Evolutionary conservation across 2,888 invertebrate genomes (phyloP).

Genomic region (Lacanobia oleracea): DNA sequence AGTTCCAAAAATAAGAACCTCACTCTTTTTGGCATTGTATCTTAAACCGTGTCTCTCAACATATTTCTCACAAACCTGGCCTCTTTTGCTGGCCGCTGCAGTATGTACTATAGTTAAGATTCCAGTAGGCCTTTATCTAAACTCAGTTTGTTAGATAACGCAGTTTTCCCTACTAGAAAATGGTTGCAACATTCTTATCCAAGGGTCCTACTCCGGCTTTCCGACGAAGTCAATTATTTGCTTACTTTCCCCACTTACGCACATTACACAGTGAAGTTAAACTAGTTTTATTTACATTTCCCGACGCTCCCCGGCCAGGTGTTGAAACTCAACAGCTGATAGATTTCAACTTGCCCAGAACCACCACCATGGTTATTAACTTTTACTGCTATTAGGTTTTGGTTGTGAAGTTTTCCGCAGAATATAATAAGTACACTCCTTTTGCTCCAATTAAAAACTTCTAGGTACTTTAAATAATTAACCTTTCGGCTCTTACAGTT

Average conservation of each 20-base stretch:
- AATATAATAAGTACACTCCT: neutral
- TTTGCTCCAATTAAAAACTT: neutral
- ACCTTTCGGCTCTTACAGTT: too few relatives aligned
- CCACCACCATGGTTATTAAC: conserved; percentile 5
- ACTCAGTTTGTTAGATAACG: neutral
- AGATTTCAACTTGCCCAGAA: conserved; percentile 25
- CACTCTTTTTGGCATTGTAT: too few relatives aligned
- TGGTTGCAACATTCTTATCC: conserved; percentile 19
- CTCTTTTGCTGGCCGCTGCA: too few relatives aligned
- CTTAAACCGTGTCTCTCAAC: too few relatives aligned
- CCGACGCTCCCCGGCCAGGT: conserved; percentile 41
- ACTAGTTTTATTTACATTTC: conserved; percentile 60
- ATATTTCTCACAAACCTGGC: too few relatives aligned
- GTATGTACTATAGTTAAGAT: too few relatives aligned
- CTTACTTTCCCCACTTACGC: conserved; percentile 50
- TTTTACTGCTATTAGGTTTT: conserved; percentile 5
- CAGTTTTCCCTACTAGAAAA: conserved; percentile 25
- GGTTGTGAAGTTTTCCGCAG: neutral
- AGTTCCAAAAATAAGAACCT: too few relatives aligned
- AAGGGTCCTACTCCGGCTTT: conserved; percentile 20
- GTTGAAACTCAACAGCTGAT: conserved; percentile 25
- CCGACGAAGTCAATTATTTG: conserved; percentile 45
- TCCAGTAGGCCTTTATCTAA: neutral
- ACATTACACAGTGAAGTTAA: conserved; percentile 33
- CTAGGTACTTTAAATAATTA: too few relatives aligned